These are phyloP conservation scores for Drosophila koepferae DNA, from an alignment of 2,888 invertebrate species.

Conservation along the genomic window DNA sequence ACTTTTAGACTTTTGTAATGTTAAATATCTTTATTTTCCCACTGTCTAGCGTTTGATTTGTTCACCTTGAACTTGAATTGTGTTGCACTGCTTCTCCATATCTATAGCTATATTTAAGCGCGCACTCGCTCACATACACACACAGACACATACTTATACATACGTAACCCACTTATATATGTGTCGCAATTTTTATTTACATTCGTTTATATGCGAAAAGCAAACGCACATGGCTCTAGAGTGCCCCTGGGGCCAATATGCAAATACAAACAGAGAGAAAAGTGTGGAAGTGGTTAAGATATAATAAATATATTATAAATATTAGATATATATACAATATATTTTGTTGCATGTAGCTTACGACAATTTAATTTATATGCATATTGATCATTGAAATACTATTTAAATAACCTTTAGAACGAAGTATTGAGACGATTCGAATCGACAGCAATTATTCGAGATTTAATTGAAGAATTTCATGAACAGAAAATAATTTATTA, in stretches of 20 bases:
- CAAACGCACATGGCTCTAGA: conserved; percentile 29
- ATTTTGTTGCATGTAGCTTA: neutral
- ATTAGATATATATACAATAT: neutral
- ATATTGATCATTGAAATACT: neutral
- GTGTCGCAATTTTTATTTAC: conserved; percentile 28
- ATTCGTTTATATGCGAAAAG: conserved; percentile 28
- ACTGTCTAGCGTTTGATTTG: conserved; percentile 32
- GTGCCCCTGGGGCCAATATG: conserved; percentile 27
- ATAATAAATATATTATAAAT: neutral
- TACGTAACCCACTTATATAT: neutral
- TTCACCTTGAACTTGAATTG: conserved; percentile 75
- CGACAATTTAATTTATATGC: neutral
- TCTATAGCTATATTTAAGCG: conserved; percentile 26
- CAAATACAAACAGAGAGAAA: conserved; percentile 20
- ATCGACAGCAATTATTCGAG: neutral
- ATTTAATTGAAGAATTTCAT: neutral
- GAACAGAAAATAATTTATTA: neutral
- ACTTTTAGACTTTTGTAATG: neutral
- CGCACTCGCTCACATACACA: neutral
- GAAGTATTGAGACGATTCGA: neutral
- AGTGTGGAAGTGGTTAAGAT: neutral
- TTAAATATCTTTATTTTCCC: neutral
- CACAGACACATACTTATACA: neutral
- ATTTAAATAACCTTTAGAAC: neutral
- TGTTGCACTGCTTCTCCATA: conserved; percentile 55